Evolutionary conservation across 2,113 vertebrate species (phyloP).

Genomic region (Syngnathus scovelli): DNA sequence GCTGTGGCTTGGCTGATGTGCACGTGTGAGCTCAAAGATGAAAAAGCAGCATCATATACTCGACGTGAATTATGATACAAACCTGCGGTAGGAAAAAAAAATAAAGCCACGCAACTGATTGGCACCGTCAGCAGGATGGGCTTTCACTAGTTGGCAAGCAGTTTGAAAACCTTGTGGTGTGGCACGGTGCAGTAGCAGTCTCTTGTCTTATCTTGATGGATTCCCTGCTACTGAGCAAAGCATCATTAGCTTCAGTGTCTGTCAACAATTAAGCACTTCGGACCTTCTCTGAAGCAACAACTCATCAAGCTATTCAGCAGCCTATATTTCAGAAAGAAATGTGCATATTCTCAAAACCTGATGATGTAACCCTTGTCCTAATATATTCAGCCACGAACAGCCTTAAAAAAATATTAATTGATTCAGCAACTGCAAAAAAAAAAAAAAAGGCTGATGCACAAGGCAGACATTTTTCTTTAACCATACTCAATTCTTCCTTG

Average conservation of each 20-base stretch:
- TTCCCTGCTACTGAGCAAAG: constrained; percentile 52
- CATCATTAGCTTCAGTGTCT: constrained; percentile 43
- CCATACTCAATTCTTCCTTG: not conserved
- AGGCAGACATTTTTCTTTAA: not conserved
- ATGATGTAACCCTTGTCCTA: constrained; percentile 1
- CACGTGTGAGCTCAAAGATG: constrained; percentile 58
- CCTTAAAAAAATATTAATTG: not conserved
- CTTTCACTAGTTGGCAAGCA: constrained; percentile 32
- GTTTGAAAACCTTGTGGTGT: constrained; percentile 45
- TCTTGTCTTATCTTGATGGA: constrained; percentile 59
- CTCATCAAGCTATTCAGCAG: constrained; percentile 20
- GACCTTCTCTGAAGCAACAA: constrained; percentile 20
- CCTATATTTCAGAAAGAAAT: constrained; percentile 23
- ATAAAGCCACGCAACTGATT: constrained; percentile 42
- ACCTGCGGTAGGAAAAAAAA: constrained; percentile 41
- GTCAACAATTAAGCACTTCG: constrained; percentile 39
- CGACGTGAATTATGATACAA: constrained; percentile 55
- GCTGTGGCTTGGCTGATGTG: constrained; percentile 63
- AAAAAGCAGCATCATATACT: constrained; percentile 63
- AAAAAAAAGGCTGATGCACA: not conserved
- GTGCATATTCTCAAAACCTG: constrained; percentile 15
- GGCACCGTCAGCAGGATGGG: constrained; percentile 39
- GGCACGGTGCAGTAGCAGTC: constrained; percentile 41
- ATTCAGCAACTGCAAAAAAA: not conserved
- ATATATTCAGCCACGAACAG: constrained; percentile 1